Percentiles rank a stretch among this genome's conserved stretches.
Evolutionary conservation across 2,797 vertebrate genomes (phyloP).

Genomic region (Gymnopithys bicolor): DNA sequence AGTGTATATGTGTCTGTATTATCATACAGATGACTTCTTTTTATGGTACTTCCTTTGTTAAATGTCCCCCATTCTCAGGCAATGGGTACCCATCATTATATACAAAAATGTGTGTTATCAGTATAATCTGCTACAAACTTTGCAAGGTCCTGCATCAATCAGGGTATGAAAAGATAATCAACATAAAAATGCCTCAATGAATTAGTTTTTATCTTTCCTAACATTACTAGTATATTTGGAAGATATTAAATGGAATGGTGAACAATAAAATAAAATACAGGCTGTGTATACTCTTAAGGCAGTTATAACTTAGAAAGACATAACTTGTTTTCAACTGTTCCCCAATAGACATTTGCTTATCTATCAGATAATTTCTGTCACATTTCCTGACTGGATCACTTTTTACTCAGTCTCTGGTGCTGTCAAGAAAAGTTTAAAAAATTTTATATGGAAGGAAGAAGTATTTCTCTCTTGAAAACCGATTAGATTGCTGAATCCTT

Average conservation of each 20-base stretch:
- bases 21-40: not conserved
- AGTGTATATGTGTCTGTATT: not conserved
- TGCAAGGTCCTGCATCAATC: not conserved
- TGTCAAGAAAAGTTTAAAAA: not conserved
- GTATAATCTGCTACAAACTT: not conserved
- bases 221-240: not conserved
- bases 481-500: not conserved
- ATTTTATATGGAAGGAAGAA: not conserved
- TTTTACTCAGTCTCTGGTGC: not conserved
- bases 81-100: not conserved
- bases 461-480: not conserved
- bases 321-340: not conserved
- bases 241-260: not conserved
- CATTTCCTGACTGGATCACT: not conserved
- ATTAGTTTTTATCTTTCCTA: not conserved
- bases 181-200: not conserved
- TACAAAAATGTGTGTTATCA: not conserved
- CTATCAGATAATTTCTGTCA: not conserved
- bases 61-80: not conserved
- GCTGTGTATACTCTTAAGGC: not conserved
- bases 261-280: not conserved
- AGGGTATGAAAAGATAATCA: not conserved
- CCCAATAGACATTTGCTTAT: not conserved
- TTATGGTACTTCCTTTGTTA: not conserved
- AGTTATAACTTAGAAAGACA: not conserved